Conservation (phyloP, 1,140 invertebrate species). For the Drosophila varians region DNA sequence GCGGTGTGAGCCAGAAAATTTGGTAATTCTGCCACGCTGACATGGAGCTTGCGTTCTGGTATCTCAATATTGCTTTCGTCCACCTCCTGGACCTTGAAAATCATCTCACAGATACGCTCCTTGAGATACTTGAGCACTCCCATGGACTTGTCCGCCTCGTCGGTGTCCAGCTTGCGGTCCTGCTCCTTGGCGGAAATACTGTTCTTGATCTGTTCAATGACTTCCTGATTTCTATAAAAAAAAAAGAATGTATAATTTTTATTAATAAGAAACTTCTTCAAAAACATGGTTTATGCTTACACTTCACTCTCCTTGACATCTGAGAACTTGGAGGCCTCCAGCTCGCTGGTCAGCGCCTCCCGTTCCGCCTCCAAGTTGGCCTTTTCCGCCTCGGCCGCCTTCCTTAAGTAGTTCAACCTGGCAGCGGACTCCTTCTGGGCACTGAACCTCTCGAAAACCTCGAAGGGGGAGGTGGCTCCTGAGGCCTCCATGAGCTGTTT, state of each 20-base stretch:
- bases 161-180: constrained; percentile 81
- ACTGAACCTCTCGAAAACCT: constrained; percentile 89
- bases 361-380: constrained; percentile 87
- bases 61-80: constrained; percentile 77
- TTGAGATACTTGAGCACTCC: constrained; percentile 85
- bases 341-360: constrained; percentile 87
- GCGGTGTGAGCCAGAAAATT: constrained; percentile 70
- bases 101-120: constrained; percentile 80
- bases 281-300: constrained; percentile 84
- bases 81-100: constrained; percentile 82
- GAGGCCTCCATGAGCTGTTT: constrained; percentile 89
- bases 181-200: constrained; percentile 85
- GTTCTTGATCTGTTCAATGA: constrained; percentile 86
- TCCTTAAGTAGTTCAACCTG: constrained; percentile 87
- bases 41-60: constrained; percentile 50
- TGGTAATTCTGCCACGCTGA: constrained; percentile 66
- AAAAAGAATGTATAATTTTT: too few relatives aligned
- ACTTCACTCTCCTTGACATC: constrained; percentile 91
- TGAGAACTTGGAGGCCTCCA: constrained; percentile 91
- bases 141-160: constrained; percentile 84
- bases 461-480: constrained; percentile 89
- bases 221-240: constrained; percentile 86
- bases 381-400: constrained; percentile 89
- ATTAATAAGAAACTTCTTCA: too few relatives aligned
- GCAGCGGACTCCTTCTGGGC: constrained; percentile 89